phyloP scores from a whole-genome alignment of 2,113 vertebrate genomes.

The Phalacrocorax brasilianus region DNA sequence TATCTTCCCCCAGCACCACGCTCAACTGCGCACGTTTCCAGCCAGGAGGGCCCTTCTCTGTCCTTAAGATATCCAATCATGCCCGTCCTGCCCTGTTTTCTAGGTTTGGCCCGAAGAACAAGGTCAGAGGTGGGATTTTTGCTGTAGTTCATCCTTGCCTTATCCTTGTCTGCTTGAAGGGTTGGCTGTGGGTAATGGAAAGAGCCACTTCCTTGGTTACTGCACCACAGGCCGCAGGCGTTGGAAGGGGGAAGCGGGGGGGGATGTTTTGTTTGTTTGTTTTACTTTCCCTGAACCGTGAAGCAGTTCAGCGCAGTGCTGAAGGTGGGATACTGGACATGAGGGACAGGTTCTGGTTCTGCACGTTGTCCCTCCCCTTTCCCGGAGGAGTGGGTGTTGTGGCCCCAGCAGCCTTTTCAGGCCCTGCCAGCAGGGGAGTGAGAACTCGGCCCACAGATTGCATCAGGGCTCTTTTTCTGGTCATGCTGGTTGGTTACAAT shows the following conservation, averaged over 20 bases:
- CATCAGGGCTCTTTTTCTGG: constrained; percentile 29
- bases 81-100: background rate
- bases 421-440: background rate
- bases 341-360: background rate
- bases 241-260: background rate
- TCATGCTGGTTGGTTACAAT: constrained; percentile 42
- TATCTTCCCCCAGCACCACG: background rate
- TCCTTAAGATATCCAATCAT: background rate
- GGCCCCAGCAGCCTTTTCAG: background rate
- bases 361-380: background rate
- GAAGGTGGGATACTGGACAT: background rate
- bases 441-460: background rate
- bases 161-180: background rate
- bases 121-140: background rate
- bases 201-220: background rate
- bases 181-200: background rate
- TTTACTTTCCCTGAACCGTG: constrained; percentile 19
- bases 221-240: background rate
- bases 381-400: background rate
- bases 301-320: background rate
- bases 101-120: background rate
- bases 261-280: background rate
- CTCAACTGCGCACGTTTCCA: background rate
- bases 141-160: background rate
- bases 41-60: background rate